Evolutionary conservation across 2,113 vertebrate genomes (phyloP), one percentile per base, ranked within the genome.

Genomic region (Ochotona princeps): DNA sequence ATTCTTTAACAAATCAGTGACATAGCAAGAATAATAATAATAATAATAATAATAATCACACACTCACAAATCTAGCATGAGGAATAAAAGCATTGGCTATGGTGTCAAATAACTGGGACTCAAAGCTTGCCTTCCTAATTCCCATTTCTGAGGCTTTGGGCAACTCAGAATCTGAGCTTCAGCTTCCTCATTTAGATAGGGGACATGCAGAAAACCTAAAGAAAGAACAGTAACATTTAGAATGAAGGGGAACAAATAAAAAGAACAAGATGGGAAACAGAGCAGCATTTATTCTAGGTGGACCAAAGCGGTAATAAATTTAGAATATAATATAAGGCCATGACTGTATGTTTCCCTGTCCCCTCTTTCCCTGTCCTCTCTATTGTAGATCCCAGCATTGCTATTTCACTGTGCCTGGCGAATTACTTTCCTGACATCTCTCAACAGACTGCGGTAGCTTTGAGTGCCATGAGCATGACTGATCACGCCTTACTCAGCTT

Each of bases 1-100:
- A 87, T 69, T 95, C 67, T 57, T 83, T 61, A 78, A 57, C 89
- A 89, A 89, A 82, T 94, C 63, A 35, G 74, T 15, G 15, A 61
- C 54, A 26, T 4, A 81, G 49, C 95, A 49, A 61, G 73, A 93
- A 82, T 84, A 60, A 51, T 32, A 51, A 13, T 79, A 83, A 54
- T 14, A 54, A 54, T 95, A 49, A 61, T 84, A 60, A 38, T 32
- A 51, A 13, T 79, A 83, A 54, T 74, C 23, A 76, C 28, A 66
- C n/a, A 75, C 25, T 67, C 65, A 61, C 66, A 76, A 51, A 83
- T 44, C 32, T 72, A 76, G 17, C 51, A 47, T 28, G 26, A 17
- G 51, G 3, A 8, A 74, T n/a, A 54, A 88, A 66, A 18, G 20
- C 20, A 17, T 10, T 47, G 57, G 18, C 20, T 81, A 28, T 32